phyloP scores from a whole-genome alignment of 2,113 vertebrate species.

The Rhea americana region DNA sequence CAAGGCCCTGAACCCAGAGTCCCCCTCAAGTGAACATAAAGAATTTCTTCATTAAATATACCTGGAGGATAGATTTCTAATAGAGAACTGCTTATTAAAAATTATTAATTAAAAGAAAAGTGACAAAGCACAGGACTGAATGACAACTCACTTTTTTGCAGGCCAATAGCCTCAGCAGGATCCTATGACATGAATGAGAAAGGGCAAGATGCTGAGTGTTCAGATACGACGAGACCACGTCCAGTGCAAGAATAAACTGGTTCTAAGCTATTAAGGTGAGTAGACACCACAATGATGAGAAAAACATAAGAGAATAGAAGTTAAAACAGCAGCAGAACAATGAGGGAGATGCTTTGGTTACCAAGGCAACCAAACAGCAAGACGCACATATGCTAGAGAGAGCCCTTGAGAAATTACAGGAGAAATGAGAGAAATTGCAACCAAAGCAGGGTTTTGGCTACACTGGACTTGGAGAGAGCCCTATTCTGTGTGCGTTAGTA shows the following conservation, averaged over 20 bases:
- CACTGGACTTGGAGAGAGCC: not conserved
- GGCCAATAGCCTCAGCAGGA: not conserved
- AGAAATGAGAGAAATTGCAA: not conserved
- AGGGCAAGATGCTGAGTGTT: not conserved
- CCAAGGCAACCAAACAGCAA: not conserved
- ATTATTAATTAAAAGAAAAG: not conserved
- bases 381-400: not conserved
- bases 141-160: not conserved
- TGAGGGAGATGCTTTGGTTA: not conserved
- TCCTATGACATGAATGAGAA: not conserved
- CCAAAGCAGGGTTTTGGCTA: not conserved
- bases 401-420: not conserved
- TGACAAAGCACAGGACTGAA: not conserved
- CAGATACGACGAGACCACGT: not conserved
- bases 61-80: not conserved
- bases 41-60: not conserved
- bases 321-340: constrained; percentile 25
- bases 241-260: not conserved
- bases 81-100: not conserved
- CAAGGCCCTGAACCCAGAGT: not conserved
- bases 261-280: not conserved
- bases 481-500: not conserved
- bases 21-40: not conserved
- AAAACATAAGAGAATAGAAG: not conserved
- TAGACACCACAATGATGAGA: not conserved